A percentile compares a stretch with the other conserved stretches of the same genome.
phyloP scores from a whole-genome alignment of 2,888 invertebrate species.

The Meandrusa payeni region DNA sequence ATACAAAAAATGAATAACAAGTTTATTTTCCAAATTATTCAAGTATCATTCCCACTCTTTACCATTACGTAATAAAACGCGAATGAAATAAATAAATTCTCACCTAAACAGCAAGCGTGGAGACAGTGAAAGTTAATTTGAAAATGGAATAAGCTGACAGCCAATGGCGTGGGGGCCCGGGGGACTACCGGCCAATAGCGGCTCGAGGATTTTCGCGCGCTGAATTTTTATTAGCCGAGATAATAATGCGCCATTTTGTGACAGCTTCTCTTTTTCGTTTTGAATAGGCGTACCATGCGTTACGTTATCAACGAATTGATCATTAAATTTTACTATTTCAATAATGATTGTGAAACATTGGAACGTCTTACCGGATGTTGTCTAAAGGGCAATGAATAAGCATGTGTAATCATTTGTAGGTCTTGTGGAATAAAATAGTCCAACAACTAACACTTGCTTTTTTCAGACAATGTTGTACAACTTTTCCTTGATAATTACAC shows the following conservation, averaged over 20 bases:
- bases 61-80: constrained; percentile 42
- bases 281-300: constrained; percentile 29
- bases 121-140: constrained; percentile 79
- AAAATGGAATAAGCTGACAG: constrained; percentile 76
- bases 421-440: too few species aligned
- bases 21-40: constrained; percentile 21
- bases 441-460: too few species aligned
- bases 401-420: too few species aligned
- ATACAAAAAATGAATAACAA: too few species aligned
- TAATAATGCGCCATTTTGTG: constrained; percentile 78
- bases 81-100: constrained; percentile 66
- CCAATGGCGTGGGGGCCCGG: constrained; percentile 62
- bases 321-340: too few species aligned
- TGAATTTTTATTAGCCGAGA: constrained; percentile 79
- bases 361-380: too few species aligned
- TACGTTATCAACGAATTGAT: too few species aligned
- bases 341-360: too few species aligned
- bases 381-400: too few species aligned
- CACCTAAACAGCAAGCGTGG: constrained; percentile 53
- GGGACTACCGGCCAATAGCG: constrained; percentile 65
- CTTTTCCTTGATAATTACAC: too few species aligned
- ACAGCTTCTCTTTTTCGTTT: constrained; percentile 67
- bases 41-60: constrained; percentile 32
- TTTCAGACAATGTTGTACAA: too few species aligned
- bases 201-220: constrained; percentile 72